These are phyloP conservation scores for Centruroides vittatus DNA, from an alignment of 1,140 invertebrate genomes.

Conservation along the genomic window DNA sequence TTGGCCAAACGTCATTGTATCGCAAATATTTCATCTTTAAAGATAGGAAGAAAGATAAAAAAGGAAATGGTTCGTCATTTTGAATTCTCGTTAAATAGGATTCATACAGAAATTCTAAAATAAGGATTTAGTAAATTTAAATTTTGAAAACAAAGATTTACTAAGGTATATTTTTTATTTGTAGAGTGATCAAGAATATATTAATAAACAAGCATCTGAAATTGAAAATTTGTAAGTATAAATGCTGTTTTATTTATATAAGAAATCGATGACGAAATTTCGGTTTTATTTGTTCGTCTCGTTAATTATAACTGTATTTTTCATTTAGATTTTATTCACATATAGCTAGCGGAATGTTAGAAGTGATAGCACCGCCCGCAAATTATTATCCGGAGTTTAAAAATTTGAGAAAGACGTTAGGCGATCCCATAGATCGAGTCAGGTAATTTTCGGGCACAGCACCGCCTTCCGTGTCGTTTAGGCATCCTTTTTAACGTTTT, in stretches of 20 bases:
- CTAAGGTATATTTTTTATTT: slow-evolving; percentile 1
- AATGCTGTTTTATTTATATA: not conserved
- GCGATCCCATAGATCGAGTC: slow-evolving; percentile 73
- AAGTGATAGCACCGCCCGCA: slow-evolving; percentile 68
- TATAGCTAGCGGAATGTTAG: slow-evolving; percentile 62
- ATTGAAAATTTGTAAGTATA: slow-evolving; percentile 55
- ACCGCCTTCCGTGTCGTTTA: not conserved
- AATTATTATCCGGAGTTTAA: slow-evolving; percentile 65
- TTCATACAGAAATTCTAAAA: no score
- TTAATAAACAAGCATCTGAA: slow-evolving; percentile 30
- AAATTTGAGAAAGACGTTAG: slow-evolving; percentile 56
- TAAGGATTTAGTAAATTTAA: no score
- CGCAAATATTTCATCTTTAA: no score
- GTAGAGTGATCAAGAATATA: slow-evolving; percentile 30
- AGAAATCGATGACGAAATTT: not conserved
- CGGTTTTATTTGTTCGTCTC: no score
- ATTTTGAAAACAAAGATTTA: no score
- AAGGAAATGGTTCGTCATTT: no score
- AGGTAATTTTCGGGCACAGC: slow-evolving; percentile 17
- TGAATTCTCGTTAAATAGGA: no score
- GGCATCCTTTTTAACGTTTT: not conserved
- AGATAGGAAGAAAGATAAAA: no score
- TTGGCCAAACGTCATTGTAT: no score
- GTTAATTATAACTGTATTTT: no score
- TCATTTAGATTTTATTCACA: slow-evolving; percentile 45